Base-by-base conservation (phyloP, 2,888 invertebrate species). In the Lathronympha strigana region DNA sequence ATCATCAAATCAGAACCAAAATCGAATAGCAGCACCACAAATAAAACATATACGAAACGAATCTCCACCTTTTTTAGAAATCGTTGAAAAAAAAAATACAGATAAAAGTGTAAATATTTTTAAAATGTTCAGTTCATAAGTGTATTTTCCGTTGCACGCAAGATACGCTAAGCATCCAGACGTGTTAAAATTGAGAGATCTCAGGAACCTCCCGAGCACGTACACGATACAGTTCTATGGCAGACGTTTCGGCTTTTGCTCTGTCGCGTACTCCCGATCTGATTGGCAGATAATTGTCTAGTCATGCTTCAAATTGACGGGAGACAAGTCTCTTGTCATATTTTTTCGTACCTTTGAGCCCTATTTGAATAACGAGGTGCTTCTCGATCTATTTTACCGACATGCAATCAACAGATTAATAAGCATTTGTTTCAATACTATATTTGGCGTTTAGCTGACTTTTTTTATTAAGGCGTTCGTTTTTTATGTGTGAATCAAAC, bases 211-310 rank as follows among this genome's bases (percentile, higher is more conserved):
- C 50, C 43, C n/a, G 17, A 51, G 43, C 63, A 63, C 63, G 63
- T 63, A 58, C 63, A 31, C 43, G 25, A 19, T 51, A 63, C 63
- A 50, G 43, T 63, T 58, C 50, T 40, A 5, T 23, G 55, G 47
- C 21, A 50, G 31, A 50, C 19, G 38, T 43, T 55, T 63, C 8
- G 28, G 33, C 3, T 21, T 21, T 57, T 63, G 47, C 23, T 33
- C 28, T 57, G 25, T 19, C 40, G 40, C 28, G 25, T 28, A 13
- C 51, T 61, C 21, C 51, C 51, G 28, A 61, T 38, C 50, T 61
- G 50, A 51, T 61, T 51, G 61, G 19, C 25, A 61, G 19, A 33
- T 61, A 51, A 61, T 51, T 43, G 17, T 40, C 8, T 11, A 50
- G 40, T 50, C 40, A 61, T 17, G 50, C 40, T n/a, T 15, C n/a